Percentiles rank a stretch among this genome's conserved stretches.
Conservation (phyloP, 2,113 vertebrate genomes). For the Colistium nudipinnis region DNA sequence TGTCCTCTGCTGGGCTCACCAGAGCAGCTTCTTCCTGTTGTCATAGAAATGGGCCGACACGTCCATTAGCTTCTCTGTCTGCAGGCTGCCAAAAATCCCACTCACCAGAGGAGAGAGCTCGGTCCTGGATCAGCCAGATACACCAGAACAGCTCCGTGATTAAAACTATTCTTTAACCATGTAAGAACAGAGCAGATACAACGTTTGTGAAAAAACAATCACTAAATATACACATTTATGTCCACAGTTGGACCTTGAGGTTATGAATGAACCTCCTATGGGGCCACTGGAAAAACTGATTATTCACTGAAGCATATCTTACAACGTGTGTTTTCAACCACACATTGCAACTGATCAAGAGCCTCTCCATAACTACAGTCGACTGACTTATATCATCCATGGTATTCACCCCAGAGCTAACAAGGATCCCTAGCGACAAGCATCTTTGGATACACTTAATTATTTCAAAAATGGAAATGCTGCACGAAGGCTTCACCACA, state of each 20-base stretch:
- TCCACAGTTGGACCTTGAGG: constrained; percentile 38
- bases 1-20: constrained; percentile 55
- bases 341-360: not conserved
- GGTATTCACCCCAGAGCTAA: not conserved
- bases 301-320: not conserved
- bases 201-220: too few relatives aligned
- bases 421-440: constrained; percentile 13
- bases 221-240: too few relatives aligned
- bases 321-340: not conserved
- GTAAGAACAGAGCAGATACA: too few relatives aligned
- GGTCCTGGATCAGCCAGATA: constrained; percentile 3
- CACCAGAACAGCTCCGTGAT: not conserved
- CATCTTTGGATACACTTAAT: not conserved
- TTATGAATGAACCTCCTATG: not conserved
- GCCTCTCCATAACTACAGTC: not conserved
- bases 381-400: constrained; percentile 1
- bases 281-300: not conserved
- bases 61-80: constrained; percentile 27
- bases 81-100: constrained; percentile 3
- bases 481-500: not conserved
- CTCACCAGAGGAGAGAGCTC: constrained; percentile 1
- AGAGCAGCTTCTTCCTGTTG: constrained; percentile 62
- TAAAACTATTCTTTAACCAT: constrained; percentile 7
- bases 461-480: constrained; percentile 4
- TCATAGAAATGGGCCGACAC: constrained; percentile 62